Conservation (phyloP, 2,888 invertebrate species). For the Erannis defoliaria region DNA sequence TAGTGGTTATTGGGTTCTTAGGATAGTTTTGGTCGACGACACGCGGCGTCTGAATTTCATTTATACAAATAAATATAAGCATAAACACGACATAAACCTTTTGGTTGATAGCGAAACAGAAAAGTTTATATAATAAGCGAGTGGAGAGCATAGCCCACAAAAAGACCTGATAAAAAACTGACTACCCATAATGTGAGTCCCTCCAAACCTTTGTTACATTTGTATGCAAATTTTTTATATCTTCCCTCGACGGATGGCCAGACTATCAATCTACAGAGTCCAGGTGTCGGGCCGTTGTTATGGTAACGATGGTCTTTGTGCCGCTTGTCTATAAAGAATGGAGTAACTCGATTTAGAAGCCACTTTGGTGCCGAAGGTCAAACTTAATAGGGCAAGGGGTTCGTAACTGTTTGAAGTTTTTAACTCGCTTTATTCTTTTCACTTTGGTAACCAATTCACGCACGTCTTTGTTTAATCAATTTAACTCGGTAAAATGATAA, state of each 20-base stretch:
- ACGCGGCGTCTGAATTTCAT: too few species aligned
- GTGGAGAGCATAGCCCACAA: constrained; percentile 31
- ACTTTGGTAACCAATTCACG: constrained; percentile 14
- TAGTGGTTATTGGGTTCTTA: neutral
- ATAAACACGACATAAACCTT: neutral
- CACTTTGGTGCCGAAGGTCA: constrained; percentile 34
- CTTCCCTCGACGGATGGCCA: constrained; percentile 57
- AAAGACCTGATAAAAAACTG: constrained; percentile 49
- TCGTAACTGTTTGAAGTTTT: constrained; percentile 28
- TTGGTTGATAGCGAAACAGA: constrained; percentile 12
- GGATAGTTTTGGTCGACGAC: neutral
- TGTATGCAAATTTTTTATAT: constrained; percentile 77
- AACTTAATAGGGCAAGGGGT: constrained; percentile 29
- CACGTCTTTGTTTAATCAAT: constrained; percentile 13
- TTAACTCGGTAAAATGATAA: constrained; percentile 14
- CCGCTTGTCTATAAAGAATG: constrained; percentile 40
- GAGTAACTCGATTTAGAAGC: constrained; percentile 43
- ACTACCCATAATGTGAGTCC: constrained; percentile 59
- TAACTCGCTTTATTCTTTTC: constrained; percentile 24
- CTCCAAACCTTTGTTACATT: constrained; percentile 63
- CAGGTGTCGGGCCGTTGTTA: constrained; percentile 71
- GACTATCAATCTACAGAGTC: constrained; percentile 63
- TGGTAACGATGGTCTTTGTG: constrained; percentile 60
- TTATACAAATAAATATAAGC: neutral
- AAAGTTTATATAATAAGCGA: constrained; percentile 36